A percentile compares a stretch with the other conserved stretches of the same genome.
These are phyloP conservation scores for Spatula clypeata DNA, from an alignment of 2,797 vertebrate species.

Conservation along the genomic window DNA sequence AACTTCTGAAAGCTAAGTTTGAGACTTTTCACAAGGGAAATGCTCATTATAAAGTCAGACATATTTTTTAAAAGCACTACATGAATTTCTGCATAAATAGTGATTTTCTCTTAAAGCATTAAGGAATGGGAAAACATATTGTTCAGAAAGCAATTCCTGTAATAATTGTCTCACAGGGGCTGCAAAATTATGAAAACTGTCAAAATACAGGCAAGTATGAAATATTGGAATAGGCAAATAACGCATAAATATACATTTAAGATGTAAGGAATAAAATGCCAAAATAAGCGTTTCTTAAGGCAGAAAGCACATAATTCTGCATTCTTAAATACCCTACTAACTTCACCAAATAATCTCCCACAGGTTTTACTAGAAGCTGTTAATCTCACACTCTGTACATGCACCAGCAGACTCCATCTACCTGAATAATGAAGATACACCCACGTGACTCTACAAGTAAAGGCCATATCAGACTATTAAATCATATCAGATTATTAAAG, in stretches of 20 bases:
- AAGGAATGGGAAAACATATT: background rate
- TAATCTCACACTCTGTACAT: background rate
- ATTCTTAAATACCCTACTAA: background rate
- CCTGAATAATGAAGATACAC: background rate
- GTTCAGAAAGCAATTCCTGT: background rate
- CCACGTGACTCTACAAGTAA: background rate
- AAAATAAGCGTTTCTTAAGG: background rate
- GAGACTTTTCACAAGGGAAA: background rate
- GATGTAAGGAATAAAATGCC: background rate
- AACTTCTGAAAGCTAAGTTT: constrained; percentile 2
- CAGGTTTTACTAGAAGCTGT: background rate
- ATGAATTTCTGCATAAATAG: background rate
- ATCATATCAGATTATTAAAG: background rate
- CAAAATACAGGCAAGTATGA: background rate
- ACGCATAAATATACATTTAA: background rate
- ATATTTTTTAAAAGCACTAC: background rate
- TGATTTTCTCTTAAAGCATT: background rate
- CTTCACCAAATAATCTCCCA: background rate
- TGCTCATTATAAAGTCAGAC: background rate
- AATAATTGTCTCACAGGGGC: background rate
- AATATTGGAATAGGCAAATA: background rate
- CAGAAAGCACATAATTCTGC: background rate
- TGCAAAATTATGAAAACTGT: background rate
- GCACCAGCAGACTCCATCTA: background rate
- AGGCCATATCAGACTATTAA: background rate